Conservation (phyloP, 30 jellyfish, hydroid and myxozoan species). For the Pseudorhiza aurosa region DNA sequence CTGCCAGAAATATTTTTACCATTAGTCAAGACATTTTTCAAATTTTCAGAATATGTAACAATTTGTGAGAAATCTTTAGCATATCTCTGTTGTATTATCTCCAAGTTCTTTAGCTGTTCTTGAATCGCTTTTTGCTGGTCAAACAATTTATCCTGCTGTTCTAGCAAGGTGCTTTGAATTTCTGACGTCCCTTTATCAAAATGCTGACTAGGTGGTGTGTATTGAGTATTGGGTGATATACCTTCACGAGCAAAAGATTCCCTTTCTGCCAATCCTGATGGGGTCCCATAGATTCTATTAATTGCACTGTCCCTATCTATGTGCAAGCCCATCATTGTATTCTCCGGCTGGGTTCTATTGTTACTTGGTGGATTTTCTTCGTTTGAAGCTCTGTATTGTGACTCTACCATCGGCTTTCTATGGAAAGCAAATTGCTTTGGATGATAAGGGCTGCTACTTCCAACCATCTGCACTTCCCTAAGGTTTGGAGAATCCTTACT, state of each 20-base stretch:
- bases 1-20: not conserved
- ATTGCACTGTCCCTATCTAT: too few relatives aligned
- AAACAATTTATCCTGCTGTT: conserved; percentile 51
- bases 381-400: too few relatives aligned
- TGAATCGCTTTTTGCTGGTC: conserved; percentile 66
- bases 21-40: not conserved
- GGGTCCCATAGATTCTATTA: too few relatives aligned
- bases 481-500: not conserved
- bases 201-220: not conserved
- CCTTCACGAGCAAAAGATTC: not conserved
- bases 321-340: too few relatives aligned
- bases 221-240: not conserved
- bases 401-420: too few relatives aligned
- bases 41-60: not conserved
- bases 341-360: too few relatives aligned
- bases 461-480: too few relatives aligned
- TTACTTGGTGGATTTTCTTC: too few relatives aligned
- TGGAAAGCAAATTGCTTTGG: too few relatives aligned
- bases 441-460: too few relatives aligned
- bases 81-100: conserved; percentile 34
- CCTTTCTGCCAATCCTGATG: not conserved
- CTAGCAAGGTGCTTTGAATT: conserved; percentile 24
- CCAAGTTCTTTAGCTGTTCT: conserved; percentile 59
- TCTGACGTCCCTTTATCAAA: not conserved
- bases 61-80: conserved; percentile 15